Conservation (phyloP, 2,113 vertebrate species). For the Scalopus aquaticus region DNA sequence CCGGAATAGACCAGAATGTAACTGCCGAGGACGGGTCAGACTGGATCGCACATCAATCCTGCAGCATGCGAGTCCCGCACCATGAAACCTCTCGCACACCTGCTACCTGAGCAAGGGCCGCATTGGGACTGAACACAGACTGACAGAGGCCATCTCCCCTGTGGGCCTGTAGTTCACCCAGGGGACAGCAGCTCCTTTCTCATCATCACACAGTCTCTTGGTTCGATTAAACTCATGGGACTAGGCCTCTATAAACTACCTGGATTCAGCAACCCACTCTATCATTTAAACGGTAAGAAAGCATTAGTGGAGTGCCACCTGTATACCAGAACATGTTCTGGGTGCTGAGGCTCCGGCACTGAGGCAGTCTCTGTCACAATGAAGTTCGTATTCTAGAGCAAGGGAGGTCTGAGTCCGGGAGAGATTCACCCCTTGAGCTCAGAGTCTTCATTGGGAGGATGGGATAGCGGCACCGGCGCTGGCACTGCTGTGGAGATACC, state of each 20-base stretch:
- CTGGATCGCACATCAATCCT: not conserved
- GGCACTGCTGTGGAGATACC: not conserved
- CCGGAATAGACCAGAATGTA: slow-evolving; percentile 18
- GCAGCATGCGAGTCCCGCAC: fast-evolving
- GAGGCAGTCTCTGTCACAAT: not conserved
- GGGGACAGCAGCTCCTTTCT: not conserved
- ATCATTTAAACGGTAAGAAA: not conserved
- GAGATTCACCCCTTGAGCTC: not conserved
- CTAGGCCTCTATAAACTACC: not conserved
- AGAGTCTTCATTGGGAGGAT: not conserved
- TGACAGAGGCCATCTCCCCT: not conserved
- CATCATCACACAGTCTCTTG: not conserved
- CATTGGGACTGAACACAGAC: not conserved
- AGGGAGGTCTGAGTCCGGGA: not conserved
- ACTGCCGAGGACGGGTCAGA: slow-evolving; percentile 18
- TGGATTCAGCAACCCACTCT: not conserved
- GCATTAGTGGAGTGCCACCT: not conserved
- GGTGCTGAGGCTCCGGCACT: not conserved
- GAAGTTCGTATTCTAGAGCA: not conserved
- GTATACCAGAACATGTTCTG: not conserved
- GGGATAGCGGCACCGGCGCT: not conserved
- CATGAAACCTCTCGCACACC: not conserved
- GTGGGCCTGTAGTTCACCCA: not conserved
- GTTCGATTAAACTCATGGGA: not conserved
- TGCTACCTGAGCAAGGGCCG: not conserved